Evolutionary conservation across 1,140 invertebrate genomes (phyloP).

Genomic region (Lethocerus indicus): DNA sequence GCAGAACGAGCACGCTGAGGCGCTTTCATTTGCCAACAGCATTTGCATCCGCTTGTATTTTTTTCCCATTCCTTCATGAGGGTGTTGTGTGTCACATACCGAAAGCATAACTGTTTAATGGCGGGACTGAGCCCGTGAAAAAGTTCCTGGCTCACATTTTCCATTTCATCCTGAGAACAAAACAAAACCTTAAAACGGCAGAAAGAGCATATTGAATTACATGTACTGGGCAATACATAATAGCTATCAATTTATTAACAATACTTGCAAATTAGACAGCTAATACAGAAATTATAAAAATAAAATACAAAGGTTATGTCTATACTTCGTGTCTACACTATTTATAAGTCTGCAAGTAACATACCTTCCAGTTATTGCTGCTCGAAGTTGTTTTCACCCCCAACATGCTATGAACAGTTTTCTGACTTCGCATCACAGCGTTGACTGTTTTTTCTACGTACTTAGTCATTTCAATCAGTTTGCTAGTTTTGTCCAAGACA

Average conservation of each 20-base stretch:
- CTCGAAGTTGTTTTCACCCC: conserved; percentile 15
- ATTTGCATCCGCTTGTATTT: conserved; percentile 42
- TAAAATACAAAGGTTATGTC: not conserved
- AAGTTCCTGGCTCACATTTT: conserved; percentile 25
- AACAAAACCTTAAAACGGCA: not conserved
- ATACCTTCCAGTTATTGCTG: conserved; percentile 17
- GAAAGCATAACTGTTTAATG: conserved; percentile 36
- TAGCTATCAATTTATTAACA: not conserved
- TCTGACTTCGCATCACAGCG: conserved; percentile 18
- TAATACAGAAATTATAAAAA: not conserved
- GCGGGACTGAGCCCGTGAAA: conserved; percentile 27
- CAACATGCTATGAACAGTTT: conserved; percentile 18
- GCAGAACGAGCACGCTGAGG: conserved; percentile 53
- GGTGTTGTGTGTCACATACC: conserved; percentile 34
- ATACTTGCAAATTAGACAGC: not conserved
- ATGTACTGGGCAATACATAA: not conserved
- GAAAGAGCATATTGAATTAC: not conserved
- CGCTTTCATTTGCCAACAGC: conserved; percentile 43
- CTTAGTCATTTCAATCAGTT: conserved; percentile 29
- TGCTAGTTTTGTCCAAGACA: conserved; percentile 29
- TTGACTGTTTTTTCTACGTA: conserved; percentile 27
- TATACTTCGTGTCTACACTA: too few species aligned
- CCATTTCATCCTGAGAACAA: conserved; percentile 22
- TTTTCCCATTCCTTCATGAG: conserved; percentile 53
- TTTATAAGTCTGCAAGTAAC: too few species aligned